phyloP scores from a whole-genome alignment of 2,797 vertebrate genomes.

The Hypotaenidia okinawae region DNA sequence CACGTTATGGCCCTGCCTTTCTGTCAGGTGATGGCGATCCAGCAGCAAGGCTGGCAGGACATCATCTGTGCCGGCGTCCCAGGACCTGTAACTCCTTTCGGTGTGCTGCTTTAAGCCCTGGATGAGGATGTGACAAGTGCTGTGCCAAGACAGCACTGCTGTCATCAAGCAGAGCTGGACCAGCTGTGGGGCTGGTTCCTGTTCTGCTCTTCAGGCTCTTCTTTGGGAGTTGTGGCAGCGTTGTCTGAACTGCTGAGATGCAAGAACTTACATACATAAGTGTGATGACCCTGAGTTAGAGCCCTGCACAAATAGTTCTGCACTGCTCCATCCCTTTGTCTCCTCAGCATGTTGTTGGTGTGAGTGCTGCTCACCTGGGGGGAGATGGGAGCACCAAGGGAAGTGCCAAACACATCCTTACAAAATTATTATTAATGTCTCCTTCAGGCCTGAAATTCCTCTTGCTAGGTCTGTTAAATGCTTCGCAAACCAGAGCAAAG shows the following conservation, averaged over 20 bases:
- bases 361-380: conserved; percentile 16
- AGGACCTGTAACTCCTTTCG: background rate
- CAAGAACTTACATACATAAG: background rate
- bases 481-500: conserved; percentile 65
- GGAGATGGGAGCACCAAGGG: conserved; percentile 28
- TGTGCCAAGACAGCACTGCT: background rate
- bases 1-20: background rate
- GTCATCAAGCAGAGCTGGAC: background rate
- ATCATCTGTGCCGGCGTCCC: background rate
- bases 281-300: background rate
- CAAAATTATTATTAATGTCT: conserved; percentile 63
- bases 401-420: background rate
- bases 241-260: background rate
- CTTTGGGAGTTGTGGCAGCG: background rate
- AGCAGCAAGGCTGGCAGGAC: background rate
- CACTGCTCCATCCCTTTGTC: background rate
- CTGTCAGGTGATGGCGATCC: background rate
- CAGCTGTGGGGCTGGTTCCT: background rate
- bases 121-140: background rate
- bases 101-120: background rate
- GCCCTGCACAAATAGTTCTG: background rate
- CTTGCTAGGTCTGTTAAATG: conserved; percentile 70
- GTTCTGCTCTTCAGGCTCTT: background rate
- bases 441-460: conserved; percentile 73
- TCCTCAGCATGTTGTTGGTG: background rate